A percentile compares a stretch with the other conserved stretches of the same genome.
Evolutionary conservation across 1,140 invertebrate genomes (phyloP).

Genomic region (Scaptomyza montana): DNA sequence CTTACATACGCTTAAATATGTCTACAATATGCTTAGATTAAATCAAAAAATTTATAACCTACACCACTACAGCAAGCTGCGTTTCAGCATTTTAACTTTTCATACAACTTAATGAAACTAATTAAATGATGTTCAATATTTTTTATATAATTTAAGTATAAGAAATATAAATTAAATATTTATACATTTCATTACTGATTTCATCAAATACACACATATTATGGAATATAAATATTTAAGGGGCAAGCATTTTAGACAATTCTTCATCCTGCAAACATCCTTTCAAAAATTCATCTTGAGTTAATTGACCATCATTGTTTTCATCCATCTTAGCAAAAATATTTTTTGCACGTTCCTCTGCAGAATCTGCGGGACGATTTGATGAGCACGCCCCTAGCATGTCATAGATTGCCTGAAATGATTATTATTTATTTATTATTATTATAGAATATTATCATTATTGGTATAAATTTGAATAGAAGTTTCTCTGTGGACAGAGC

Average conservation of each 20-base stretch:
- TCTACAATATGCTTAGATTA: no score
- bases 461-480: no score
- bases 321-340: constrained; percentile 99
- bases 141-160: constrained; percentile 80
- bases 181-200: constrained; percentile 83
- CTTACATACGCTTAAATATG: no score
- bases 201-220: constrained; percentile 83
- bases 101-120: background rate
- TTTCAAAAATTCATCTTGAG: constrained; percentile 99
- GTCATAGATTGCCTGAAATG: constrained; percentile 97
- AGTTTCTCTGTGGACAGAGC: no score
- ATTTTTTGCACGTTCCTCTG: constrained; percentile 98
- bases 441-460: no score
- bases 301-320: constrained; percentile 98
- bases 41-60: no score
- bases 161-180: constrained; percentile 83
- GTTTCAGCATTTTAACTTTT: no score
- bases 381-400: constrained; percentile 98
- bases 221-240: constrained; percentile 87
- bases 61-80: no score
- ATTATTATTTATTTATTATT: background rate
- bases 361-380: constrained; percentile 95
- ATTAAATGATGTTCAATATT: constrained; percentile 66
- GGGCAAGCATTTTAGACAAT: constrained; percentile 96
- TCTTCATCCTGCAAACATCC: constrained; percentile 99